These are phyloP conservation scores for Leptinotarsa texana DNA, from an alignment of 1,140 invertebrate species.

Conservation along the genomic window DNA sequence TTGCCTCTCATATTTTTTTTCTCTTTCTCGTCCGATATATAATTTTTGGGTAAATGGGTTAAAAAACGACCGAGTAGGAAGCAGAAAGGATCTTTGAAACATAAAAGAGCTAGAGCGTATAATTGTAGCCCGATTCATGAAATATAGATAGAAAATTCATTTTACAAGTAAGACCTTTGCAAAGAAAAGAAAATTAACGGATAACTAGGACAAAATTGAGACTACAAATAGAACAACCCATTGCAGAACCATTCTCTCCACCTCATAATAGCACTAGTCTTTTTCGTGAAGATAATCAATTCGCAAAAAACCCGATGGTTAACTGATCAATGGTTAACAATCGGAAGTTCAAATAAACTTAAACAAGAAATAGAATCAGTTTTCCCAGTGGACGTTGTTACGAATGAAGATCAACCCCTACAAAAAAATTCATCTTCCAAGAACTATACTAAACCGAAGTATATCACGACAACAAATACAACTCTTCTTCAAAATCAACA, in stretches of 20 bases:
- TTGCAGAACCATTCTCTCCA: neutral
- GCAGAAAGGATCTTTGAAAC: neutral
- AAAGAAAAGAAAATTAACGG: neutral
- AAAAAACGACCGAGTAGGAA: neutral
- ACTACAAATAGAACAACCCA: neutral
- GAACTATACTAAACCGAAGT: too few relatives aligned
- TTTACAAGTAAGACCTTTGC: neutral
- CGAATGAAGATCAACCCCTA: neutral
- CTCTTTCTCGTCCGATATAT: too few relatives aligned
- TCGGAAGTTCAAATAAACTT: neutral
- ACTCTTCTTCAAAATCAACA: too few relatives aligned
- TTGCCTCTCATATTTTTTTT: too few relatives aligned
- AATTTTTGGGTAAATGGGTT: neutral
- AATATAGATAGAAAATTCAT: neutral
- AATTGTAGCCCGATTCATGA: neutral
- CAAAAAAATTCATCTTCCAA: too few relatives aligned
- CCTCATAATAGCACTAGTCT: neutral
- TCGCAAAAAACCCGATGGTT: neutral
- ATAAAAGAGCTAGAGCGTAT: neutral
- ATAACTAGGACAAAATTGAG: neutral
- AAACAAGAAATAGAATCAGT: neutral
- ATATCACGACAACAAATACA: too few relatives aligned
- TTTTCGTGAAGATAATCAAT: neutral
- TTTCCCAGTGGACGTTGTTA: neutral
- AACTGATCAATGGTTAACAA: neutral